Conservation (phyloP, 2,797 vertebrate species). For the Rhynchotus rufescens region DNA sequence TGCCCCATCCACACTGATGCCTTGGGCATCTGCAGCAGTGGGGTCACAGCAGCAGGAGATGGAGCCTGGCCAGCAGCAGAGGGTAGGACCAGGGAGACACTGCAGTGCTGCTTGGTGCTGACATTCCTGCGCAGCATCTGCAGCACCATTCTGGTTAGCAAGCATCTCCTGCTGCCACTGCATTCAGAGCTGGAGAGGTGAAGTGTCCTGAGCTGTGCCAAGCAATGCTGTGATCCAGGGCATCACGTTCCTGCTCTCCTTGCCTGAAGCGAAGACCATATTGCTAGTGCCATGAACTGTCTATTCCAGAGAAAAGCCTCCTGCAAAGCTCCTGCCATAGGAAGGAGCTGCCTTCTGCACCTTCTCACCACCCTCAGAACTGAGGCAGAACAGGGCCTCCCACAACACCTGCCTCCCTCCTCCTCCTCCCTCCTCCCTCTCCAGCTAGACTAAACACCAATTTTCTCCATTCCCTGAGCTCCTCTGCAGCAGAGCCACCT, state of each 20-base stretch:
- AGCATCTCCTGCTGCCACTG: not conserved
- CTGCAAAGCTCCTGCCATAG: not conserved
- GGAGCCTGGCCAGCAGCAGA: not conserved
- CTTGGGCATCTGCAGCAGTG: not conserved
- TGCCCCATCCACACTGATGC: fast-evolving
- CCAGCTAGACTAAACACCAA: not conserved
- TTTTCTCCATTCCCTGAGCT: not conserved
- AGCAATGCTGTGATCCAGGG: not conserved
- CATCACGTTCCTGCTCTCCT: not conserved
- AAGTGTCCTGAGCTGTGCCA: not conserved
- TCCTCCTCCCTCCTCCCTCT: fast-evolving
- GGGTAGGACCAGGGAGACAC: fast-evolving
- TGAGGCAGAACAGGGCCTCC: fast-evolving
- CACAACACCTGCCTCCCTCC: not conserved
- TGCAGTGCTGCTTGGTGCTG: fast-evolving
- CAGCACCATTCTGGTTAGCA: not conserved
- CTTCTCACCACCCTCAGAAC: not conserved
- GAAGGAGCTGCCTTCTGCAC: not conserved
- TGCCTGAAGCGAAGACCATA: not conserved
- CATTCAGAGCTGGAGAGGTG: not conserved
- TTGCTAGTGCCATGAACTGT: not conserved
- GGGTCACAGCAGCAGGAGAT: fast-evolving
- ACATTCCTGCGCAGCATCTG: no score
- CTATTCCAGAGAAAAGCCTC: not conserved
- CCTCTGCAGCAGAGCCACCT: not conserved